Evolutionary conservation across 2,797 vertebrate species (phyloP).

Genomic region (Scomberomorus guttatus): DNA sequence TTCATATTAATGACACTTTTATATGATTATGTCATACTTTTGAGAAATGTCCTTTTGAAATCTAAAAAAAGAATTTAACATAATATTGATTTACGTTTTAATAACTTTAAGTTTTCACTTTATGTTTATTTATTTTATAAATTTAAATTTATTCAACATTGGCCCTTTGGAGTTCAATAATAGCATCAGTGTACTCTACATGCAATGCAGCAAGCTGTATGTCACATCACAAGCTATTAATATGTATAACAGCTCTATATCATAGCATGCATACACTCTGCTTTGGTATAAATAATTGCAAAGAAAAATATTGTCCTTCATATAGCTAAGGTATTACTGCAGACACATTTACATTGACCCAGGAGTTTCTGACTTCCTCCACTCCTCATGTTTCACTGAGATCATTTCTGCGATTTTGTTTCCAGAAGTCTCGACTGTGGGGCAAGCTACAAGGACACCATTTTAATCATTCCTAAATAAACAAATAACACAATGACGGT

Average conservation of each 20-base stretch:
- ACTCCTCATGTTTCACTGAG: constrained; percentile 33
- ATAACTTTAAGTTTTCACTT: too few species aligned
- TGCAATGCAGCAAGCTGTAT: background rate
- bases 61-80: too few species aligned
- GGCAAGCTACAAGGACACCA: constrained; percentile 25
- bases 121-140: background rate
- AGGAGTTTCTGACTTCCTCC: constrained; percentile 12
- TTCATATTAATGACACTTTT: too few species aligned
- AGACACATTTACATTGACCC: constrained; percentile 21
- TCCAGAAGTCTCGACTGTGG: constrained; percentile 15
- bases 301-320: background rate
- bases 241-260: constrained; percentile 5
- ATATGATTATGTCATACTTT: too few species aligned
- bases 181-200: background rate
- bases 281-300: background rate
- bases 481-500: constrained; percentile 58
- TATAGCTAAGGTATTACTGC: background rate
- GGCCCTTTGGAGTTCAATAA: background rate
- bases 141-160: background rate
- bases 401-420: background rate
- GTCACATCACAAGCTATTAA: background rate
- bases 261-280: background rate
- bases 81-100: too few species aligned
- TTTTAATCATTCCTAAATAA: constrained; percentile 67
- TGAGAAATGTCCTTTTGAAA: background rate